Evolutionary conservation across 2,888 invertebrate genomes (phyloP).

Genomic region (Alcis repandata): DNA sequence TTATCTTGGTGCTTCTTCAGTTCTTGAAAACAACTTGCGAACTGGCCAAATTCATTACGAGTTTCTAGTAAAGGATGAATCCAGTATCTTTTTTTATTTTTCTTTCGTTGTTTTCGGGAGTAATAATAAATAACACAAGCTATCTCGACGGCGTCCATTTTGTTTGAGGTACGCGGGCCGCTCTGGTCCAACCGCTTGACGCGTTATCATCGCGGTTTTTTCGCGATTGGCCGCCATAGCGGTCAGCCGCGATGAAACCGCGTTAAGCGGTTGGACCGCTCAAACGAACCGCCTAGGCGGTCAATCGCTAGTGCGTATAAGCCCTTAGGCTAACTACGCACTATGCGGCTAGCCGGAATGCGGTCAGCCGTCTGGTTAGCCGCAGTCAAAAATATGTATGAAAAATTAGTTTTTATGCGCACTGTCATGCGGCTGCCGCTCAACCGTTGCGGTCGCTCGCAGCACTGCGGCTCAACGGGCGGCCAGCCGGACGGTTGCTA

Average conservation of each 20-base stretch:
- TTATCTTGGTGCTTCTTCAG: constrained; percentile 35
- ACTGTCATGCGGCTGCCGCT: no score
- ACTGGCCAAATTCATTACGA: constrained; percentile 42
- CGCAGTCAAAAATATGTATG: no score
- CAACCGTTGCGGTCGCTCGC: no score
- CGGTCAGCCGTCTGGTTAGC: no score
- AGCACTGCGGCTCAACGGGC: no score
- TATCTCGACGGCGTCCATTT: constrained; percentile 28
- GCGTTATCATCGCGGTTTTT: constrained; percentile 3
- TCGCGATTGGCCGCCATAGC: neutral
- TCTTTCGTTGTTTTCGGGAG: constrained; percentile 43
- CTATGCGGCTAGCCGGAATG: no score
- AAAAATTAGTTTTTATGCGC: no score
- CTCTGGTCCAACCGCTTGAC: no score
- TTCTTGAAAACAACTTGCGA: constrained; percentile 45
- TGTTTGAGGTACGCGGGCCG: constrained; percentile 11
- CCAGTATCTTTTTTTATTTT: constrained; percentile 43
- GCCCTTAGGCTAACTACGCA: constrained; percentile 11
- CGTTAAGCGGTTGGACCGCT: no score
- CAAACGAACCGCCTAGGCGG: no score
- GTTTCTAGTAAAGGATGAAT: constrained; percentile 46
- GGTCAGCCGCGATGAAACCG: no score
- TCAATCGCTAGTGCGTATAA: constrained; percentile 22
- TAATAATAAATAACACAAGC: constrained; percentile 41
- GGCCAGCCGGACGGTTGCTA: no score